A percentile compares a stretch with the other conserved stretches of the same genome.
Conservation (phyloP, 2,797 vertebrate species). For the Miichthys miiuy region DNA sequence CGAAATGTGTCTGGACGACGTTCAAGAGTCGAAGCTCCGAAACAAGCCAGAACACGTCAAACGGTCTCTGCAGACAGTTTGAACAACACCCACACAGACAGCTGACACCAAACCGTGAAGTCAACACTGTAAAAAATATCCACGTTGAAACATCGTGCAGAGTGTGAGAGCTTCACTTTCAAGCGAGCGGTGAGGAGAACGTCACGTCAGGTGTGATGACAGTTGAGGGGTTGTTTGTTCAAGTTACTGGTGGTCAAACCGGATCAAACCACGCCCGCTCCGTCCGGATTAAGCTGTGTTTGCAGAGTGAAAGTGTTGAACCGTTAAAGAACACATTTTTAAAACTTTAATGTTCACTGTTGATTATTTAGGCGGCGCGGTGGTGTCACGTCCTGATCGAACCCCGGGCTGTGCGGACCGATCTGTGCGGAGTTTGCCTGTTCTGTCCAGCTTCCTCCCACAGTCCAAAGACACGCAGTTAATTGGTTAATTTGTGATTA, state of each 20-base stretch:
- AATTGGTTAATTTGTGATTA: no score
- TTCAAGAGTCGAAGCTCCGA: conserved; percentile 9
- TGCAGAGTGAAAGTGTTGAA: neutral
- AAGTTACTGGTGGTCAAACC: neutral
- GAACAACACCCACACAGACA: conserved; percentile 12
- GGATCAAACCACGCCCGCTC: neutral
- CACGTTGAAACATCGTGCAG: neutral
- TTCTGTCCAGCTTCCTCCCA: no score
- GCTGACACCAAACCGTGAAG: conserved; percentile 5
- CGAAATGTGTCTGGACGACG: conserved; percentile 39
- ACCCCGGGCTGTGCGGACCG: no score
- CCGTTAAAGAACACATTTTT: neutral
- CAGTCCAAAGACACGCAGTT: no score
- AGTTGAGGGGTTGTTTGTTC: neutral
- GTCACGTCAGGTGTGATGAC: neutral
- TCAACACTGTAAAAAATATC: neutral
- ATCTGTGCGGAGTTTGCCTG: no score
- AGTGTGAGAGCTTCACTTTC: no score
- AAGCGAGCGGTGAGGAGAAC: no score
- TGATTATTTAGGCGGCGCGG: neutral
- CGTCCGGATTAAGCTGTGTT: neutral
- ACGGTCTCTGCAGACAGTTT: conserved; percentile 2
- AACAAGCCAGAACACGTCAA: conserved; percentile 60
- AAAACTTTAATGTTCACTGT: neutral
- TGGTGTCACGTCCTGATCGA: no score